Evolutionary conservation across 92 coral and sea anemone genomes (phyloP).

Genomic region (Porites rus): DNA sequence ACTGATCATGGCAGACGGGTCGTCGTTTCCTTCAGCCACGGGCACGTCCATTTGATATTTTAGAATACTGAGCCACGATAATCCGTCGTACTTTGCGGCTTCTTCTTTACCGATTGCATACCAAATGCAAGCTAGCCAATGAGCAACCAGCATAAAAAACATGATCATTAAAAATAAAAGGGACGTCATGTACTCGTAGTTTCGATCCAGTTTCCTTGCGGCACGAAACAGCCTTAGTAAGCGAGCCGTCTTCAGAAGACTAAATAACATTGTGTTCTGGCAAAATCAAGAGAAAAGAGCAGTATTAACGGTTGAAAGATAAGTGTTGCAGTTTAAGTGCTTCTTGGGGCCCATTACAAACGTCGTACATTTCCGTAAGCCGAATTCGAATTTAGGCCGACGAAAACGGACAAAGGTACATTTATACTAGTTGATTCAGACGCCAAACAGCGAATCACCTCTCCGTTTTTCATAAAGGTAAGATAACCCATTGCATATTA

Average conservation of each 20-base stretch:
- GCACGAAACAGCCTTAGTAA: conserved; percentile 85
- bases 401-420: too few relatives aligned
- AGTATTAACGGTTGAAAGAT: neutral
- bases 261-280: conserved; percentile 84
- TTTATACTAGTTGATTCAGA: too few relatives aligned
- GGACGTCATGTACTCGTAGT: conserved; percentile 99
- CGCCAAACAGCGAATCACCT: too few relatives aligned
- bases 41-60: conserved; percentile 56
- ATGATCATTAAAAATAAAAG: conserved; percentile 91
- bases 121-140: conserved; percentile 99
- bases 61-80: conserved; percentile 83
- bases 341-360: too few relatives aligned
- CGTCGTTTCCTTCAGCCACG: conserved; percentile 31
- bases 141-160: conserved; percentile 97
- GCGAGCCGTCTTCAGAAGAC: conserved; percentile 74
- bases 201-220: conserved; percentile 97
- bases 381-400: too few relatives aligned
- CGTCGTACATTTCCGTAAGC: too few relatives aligned
- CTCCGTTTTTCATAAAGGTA: too few relatives aligned
- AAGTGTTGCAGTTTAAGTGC: neutral
- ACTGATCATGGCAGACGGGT: conserved; percentile 46
- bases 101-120: conserved; percentile 85
- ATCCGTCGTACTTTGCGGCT: conserved; percentile 8
- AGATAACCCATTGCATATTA: too few relatives aligned
- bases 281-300: neutral